Percentiles rank a stretch among this genome's conserved stretches.
phyloP scores from a whole-genome alignment of 2,113 vertebrate species.

The western clawed frog (Xenopus tropicalis) region DNA sequence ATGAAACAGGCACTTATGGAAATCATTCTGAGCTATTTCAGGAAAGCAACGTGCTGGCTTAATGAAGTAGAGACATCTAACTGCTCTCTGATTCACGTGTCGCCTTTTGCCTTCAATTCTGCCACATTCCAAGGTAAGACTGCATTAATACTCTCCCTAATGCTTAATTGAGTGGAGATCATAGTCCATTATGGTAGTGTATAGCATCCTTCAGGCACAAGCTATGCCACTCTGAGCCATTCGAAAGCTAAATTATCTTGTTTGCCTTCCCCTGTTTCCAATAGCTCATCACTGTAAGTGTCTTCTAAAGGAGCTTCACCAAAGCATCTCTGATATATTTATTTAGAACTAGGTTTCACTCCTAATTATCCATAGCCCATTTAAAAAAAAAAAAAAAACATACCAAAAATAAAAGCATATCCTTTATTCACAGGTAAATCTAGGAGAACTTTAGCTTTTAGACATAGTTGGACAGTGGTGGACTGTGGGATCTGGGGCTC shows the following conservation, averaged over 20 bases:
- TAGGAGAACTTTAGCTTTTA: no score
- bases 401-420: no score
- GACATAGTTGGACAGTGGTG: no score
- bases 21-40: background rate
- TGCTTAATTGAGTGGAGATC: constrained; percentile 12
- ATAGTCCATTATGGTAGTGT: constrained; percentile 3
- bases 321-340: background rate
- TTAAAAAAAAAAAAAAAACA: no score
- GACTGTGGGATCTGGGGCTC: no score
- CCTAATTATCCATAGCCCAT: no score
- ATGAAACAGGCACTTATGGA: background rate
- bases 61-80: constrained; percentile 17
- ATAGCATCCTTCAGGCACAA: constrained; percentile 1
- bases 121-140: constrained; percentile 5
- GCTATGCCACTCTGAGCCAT: background rate
- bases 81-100: background rate
- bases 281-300: background rate
- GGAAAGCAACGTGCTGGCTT: background rate
- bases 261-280: background rate
- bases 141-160: constrained; percentile 3
- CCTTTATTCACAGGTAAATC: no score
- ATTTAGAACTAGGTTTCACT: background rate
- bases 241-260: constrained; percentile 1
- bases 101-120: background rate
- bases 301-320: background rate